Base-by-base conservation (phyloP, 2,888 invertebrate genomes). In the Acheta domesticus region DNA sequence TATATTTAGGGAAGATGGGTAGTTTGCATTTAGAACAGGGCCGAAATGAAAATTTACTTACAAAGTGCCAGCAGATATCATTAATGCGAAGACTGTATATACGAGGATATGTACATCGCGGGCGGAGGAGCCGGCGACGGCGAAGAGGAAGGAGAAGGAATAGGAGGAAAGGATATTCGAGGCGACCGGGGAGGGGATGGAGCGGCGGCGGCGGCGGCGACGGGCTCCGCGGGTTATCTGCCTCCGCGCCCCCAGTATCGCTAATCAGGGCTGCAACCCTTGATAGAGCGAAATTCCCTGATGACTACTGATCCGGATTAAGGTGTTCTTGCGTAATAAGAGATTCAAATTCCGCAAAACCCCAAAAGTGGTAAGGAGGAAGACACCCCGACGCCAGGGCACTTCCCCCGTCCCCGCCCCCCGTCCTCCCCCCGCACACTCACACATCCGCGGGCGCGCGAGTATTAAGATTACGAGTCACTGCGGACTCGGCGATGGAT, bases 11-110 rank as follows among this genome's bases (percentile, higher is more conserved):
- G 16, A 62, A 62, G 62, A 62, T 62, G 62, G 62, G 62, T 62
- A 62, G 62, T 62, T 62, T 62, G 62, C 62, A 62, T 62, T 62
- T 62, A 62, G 62, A 62, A n/a, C 62, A 62, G 62, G 8, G 62
- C 62, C 16, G 48, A 48, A 76, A 76, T 76, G 76, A 76, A 76
- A 48, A 48, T 76, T 49, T 76, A 76, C 76, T 76, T 48, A 49
- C 48, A 48, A 49, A 48, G 76, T 76, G 76, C 48, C 48, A 76
- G 79, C 75, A 76, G 76, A 76, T 79, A 76, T 79, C 75, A 79
- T 79, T 79, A 79, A 79, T 79, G 75, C 79, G 76, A 79, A 36
- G 79, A 76, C 75, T 50, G 62, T 76, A 62, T 73, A 62, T 76
- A 48, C 79, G 62, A 62, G 14, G 62, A 62, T 62, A 62, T 62